Conservation (phyloP, 2,888 invertebrate genomes). For the Aspidapion aeneum region DNA sequence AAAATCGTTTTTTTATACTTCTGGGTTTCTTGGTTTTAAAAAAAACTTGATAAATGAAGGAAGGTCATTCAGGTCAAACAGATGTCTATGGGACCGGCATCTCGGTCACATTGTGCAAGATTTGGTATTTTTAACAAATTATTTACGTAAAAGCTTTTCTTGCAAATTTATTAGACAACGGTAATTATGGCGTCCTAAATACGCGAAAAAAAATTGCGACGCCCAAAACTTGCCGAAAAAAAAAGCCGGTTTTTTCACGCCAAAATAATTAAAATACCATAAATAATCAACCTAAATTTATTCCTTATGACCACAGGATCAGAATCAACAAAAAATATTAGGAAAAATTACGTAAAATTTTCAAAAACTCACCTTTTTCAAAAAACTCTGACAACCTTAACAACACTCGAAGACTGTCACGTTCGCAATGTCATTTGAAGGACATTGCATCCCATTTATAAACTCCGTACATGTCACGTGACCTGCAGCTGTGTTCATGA, state of each 20-base stretch:
- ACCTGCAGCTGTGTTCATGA: background rate
- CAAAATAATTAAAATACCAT: background rate
- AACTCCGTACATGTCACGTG: conserved; percentile 16
- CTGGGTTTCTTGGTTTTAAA: too few relatives aligned
- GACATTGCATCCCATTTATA: conserved; percentile 18
- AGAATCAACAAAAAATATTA: background rate
- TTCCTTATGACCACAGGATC: too few relatives aligned
- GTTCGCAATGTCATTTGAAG: conserved; percentile 25
- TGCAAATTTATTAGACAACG: background rate
- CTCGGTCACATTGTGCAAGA: background rate
- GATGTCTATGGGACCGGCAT: background rate
- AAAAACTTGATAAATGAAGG: too few relatives aligned
- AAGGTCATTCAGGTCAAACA: background rate
- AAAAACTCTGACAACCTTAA: background rate
- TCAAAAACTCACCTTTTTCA: background rate
- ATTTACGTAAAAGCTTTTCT: background rate
- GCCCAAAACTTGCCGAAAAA: too few relatives aligned
- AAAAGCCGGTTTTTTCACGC: background rate
- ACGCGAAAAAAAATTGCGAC: too few relatives aligned
- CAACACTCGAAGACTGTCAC: conserved; percentile 3
- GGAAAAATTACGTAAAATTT: background rate
- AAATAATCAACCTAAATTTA: too few relatives aligned
- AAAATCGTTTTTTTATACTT: too few relatives aligned
- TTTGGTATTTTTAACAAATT: background rate
- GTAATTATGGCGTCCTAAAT: background rate